phyloP scores from a whole-genome alignment of 2,888 invertebrate genomes.

The Drosophila nigricruria region DNA sequence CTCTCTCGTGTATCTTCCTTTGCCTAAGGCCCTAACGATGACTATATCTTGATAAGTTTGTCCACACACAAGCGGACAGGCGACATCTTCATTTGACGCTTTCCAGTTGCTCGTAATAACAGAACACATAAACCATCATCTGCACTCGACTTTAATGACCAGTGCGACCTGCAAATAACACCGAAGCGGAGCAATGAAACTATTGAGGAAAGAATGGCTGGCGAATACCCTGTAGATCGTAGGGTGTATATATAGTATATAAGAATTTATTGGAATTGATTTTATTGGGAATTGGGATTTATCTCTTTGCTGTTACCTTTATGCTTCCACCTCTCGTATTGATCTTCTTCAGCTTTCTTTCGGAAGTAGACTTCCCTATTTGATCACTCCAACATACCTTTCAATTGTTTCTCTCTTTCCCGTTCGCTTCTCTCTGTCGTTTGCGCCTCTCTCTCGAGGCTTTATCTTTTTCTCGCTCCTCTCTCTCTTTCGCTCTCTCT shows the following conservation, averaged over 20 bases:
- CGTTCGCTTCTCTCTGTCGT: background rate
- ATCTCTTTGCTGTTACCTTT: background rate
- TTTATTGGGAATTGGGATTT: background rate
- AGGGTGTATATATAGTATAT: background rate
- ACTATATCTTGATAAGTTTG: conserved; percentile 41
- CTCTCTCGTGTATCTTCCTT: no score
- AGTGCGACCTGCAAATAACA: conserved; percentile 34
- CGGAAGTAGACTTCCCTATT: no score
- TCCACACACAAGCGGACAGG: conserved; percentile 23
- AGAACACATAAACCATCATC: conserved; percentile 49
- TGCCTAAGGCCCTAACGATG: background rate
- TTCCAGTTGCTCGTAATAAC: conserved; percentile 17
- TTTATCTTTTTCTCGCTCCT: no score
- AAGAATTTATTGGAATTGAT: background rate
- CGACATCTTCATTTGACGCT: conserved; percentile 45
- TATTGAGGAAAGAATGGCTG: no score
- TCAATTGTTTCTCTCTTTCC: background rate
- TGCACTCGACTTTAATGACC: conserved; percentile 52
- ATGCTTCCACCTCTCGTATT: background rate
- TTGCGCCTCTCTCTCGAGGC: no score
- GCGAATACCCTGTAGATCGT: background rate
- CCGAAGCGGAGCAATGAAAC: background rate
- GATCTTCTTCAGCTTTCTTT: background rate
- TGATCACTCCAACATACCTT: no score
- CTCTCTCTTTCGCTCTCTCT: background rate